Evolutionary conservation across 1,140 invertebrate species (phyloP), one percentile per base, ranked within the genome.

Genomic region (Drosophila pallidifrons): DNA sequence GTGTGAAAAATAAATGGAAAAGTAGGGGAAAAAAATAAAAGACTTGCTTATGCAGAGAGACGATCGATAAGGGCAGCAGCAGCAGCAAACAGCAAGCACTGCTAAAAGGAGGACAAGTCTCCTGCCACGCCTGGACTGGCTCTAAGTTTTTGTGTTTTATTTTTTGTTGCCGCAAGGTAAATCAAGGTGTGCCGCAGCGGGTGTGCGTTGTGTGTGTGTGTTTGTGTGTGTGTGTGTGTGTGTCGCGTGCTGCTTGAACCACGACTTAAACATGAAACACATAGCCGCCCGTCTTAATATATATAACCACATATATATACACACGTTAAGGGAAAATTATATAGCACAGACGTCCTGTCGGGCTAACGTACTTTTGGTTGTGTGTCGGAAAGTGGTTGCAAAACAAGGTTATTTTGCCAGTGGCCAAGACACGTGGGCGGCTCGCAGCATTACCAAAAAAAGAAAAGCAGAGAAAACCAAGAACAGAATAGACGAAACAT

Each of bases 351-450:
- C 79, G 64, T 43, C 49, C 16, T 46, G 49, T 57, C 63, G 46
- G 63, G 67, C 69, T 66, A 87, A 87, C 69, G 83, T 80, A 82
- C 82, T 79, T 74, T 75, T 43, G 70, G 65, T 69, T 69, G 15
- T 15, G 75, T 67, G 75, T 67, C 76, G 57, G 43, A 70, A 78
- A 86, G 82, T 87, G 82, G 82, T 87, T 86, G 32, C 73, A 67
- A 86, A 87, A 87, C 83, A 87, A 87, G 83, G 83, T 87, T 87
- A 77, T 72, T 73, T 57, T 72, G 59, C 68, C 59, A 58, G 57
- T 58, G 64, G 69, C 61, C 35, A 65, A 57, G 59, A 59, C 49
- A 49, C 61, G 20, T 58, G 41, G 66, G 59, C 51, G 58, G 52
- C 45, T 49, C 13, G 13, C 13, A 55, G 43, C 58, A 28, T 68